Evolutionary conservation across 2,888 invertebrate species (phyloP).

Genomic region (Nyleta sp.): DNA sequence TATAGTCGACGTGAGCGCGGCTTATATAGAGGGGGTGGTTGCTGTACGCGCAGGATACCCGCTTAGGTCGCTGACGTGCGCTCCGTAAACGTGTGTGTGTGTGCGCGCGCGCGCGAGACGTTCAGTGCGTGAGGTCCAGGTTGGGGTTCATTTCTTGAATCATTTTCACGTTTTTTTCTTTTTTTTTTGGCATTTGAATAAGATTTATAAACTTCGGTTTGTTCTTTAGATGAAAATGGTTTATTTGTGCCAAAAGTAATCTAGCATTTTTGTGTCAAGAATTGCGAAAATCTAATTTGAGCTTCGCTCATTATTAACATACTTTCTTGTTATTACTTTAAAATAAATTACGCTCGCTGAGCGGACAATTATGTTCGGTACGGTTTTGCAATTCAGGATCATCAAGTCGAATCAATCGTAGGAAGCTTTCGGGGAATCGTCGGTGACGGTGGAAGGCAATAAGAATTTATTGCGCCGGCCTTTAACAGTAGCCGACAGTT

Average conservation of each 20-base stretch:
- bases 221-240: constrained; percentile 21
- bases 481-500: constrained; percentile 77
- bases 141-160: constrained; percentile 55
- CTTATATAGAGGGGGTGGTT: constrained; percentile 67
- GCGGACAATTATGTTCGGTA: constrained; percentile 18
- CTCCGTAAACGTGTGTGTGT: constrained; percentile 42
- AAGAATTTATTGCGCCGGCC: constrained; percentile 79
- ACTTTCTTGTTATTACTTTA: constrained; percentile 27
- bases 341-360: constrained; percentile 24
- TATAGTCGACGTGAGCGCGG: constrained; percentile 76
- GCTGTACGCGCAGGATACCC: constrained; percentile 57
- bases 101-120: constrained; percentile 38
- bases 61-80: constrained; percentile 56
- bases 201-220: constrained; percentile 49
- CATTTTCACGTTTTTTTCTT: constrained; percentile 46
- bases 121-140: constrained; percentile 60
- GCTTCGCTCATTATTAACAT: constrained; percentile 23
- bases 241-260: constrained; percentile 43
- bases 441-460: constrained; percentile 71
- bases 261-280: constrained; percentile 27
- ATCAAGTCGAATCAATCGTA: constrained; percentile 54
- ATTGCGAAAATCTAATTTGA: constrained; percentile 41
- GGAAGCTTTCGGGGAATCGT: constrained; percentile 52
- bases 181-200: constrained; percentile 30
- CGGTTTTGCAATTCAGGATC: constrained; percentile 27